Conservation (phyloP, 2,888 invertebrate genomes). For the Elmis aenea region DNA sequence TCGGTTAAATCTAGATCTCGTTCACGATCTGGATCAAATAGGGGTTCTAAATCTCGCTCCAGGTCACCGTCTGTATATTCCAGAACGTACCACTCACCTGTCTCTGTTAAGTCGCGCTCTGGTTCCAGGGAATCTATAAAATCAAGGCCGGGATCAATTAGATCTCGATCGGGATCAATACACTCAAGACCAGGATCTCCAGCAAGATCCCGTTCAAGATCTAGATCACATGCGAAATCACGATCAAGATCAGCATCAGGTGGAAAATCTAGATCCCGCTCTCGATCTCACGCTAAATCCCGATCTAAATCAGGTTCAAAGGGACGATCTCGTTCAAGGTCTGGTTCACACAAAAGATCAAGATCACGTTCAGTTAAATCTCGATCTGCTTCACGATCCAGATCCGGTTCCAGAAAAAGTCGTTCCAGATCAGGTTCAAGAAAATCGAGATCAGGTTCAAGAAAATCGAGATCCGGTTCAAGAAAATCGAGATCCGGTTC, state of each 20-base stretch:
- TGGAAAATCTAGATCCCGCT: constrained; percentile 17
- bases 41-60: constrained; percentile 6
- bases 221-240: constrained; percentile 24
- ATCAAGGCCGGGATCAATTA: constrained; percentile 34
- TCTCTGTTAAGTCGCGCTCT: constrained; percentile 9
- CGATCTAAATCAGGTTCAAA: constrained; percentile 35
- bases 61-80: constrained; percentile 9
- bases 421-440: constrained; percentile 23
- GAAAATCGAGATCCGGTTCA: constrained; percentile 22
- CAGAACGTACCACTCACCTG: constrained; percentile 6
- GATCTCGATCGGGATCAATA: constrained; percentile 29
- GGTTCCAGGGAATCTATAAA: constrained; percentile 6
- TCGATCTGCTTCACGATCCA: constrained; percentile 30
- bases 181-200: constrained; percentile 15
- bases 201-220: constrained; percentile 24
- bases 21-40: constrained; percentile 13
- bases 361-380: constrained; percentile 32
- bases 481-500: constrained; percentile 22
- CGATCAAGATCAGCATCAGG: constrained; percentile 25
- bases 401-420: constrained; percentile 22
- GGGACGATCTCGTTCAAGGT: constrained; percentile 28
- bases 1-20: constrained; percentile 15
- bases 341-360: constrained; percentile 33
- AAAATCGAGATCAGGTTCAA: constrained; percentile 28
- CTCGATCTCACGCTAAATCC: constrained; percentile 31